A percentile compares a stretch with the other conserved stretches of the same genome.
Evolutionary conservation across 2,888 invertebrate genomes (phyloP).

Genomic region (Imbricaverruca yamaguchii): DNA sequence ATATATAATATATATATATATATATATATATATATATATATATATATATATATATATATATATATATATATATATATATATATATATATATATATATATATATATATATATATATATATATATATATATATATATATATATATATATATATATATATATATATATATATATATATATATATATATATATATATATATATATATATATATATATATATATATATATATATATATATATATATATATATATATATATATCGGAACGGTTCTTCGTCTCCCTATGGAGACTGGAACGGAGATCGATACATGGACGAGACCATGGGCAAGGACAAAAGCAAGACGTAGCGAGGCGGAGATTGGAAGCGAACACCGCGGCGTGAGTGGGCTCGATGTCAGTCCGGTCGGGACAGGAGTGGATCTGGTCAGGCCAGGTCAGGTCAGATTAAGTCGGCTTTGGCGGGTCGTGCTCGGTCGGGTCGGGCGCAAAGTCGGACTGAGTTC

Average conservation of each 20-base stretch:
- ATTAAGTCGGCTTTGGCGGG: too few species aligned
- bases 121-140: conserved; percentile 24
- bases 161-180: conserved; percentile 19
- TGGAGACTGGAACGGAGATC: too few species aligned
- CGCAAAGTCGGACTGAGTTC: too few species aligned
- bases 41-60: conserved; percentile 18
- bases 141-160: conserved; percentile 23
- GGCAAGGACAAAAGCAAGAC: too few species aligned
- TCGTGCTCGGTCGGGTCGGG: too few species aligned
- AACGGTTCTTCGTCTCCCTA: too few species aligned
- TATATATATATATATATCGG: background rate
- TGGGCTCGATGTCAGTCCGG: too few species aligned
- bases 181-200: conserved; percentile 20
- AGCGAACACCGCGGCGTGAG: too few species aligned
- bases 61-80: background rate
- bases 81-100: conserved; percentile 24
- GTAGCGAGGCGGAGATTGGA: too few species aligned
- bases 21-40: background rate
- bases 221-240: conserved; percentile 14
- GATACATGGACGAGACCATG: too few species aligned
- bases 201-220: background rate
- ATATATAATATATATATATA: background rate
- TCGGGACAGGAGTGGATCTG: too few species aligned
- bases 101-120: conserved; percentile 24
- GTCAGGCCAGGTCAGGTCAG: too few species aligned